Evolutionary conservation across 2,797 vertebrate genomes (phyloP).

Genomic region (Chanos chanos): DNA sequence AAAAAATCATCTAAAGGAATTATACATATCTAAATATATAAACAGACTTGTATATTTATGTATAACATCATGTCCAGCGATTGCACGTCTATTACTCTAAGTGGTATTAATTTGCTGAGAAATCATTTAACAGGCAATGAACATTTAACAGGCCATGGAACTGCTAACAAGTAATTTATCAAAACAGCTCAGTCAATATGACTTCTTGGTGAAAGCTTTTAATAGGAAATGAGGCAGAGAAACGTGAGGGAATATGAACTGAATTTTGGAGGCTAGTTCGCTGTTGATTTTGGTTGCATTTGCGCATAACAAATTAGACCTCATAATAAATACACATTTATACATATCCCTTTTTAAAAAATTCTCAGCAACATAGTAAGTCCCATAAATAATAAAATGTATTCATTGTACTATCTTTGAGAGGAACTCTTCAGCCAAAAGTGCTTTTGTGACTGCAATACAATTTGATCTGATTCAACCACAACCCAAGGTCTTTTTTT

Average conservation of each 20-base stretch:
- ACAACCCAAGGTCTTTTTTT: too few species aligned
- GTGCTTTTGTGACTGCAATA: too few species aligned
- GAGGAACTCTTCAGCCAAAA: too few species aligned
- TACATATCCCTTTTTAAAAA: too few species aligned
- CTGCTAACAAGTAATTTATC: constrained; percentile 53
- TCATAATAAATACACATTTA: too few species aligned
- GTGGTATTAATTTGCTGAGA: constrained; percentile 46
- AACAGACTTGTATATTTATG: constrained; percentile 5
- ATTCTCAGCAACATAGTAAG: too few species aligned
- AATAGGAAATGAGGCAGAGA: constrained; percentile 32
- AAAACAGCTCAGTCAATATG: constrained; percentile 43
- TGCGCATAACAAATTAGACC: too few species aligned
- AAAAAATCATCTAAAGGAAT: not conserved
- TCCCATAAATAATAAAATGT: too few species aligned
- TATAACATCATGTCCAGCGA: not conserved
- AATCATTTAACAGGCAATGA: constrained; percentile 56
- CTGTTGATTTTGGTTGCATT: constrained; percentile 9
- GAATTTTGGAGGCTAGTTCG: constrained; percentile 22
- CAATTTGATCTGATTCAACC: too few species aligned
- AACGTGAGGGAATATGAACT: constrained; percentile 19
- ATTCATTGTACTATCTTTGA: too few species aligned
- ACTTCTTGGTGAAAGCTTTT: constrained; percentile 25
- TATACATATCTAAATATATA: not conserved
- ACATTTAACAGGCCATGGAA: constrained; percentile 56
- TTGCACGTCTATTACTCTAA: constrained; percentile 29